A percentile compares a stretch with the other conserved stretches of the same genome.
phyloP scores from a whole-genome alignment of 2,113 vertebrate species.

The Bambusicola thoracicus region DNA sequence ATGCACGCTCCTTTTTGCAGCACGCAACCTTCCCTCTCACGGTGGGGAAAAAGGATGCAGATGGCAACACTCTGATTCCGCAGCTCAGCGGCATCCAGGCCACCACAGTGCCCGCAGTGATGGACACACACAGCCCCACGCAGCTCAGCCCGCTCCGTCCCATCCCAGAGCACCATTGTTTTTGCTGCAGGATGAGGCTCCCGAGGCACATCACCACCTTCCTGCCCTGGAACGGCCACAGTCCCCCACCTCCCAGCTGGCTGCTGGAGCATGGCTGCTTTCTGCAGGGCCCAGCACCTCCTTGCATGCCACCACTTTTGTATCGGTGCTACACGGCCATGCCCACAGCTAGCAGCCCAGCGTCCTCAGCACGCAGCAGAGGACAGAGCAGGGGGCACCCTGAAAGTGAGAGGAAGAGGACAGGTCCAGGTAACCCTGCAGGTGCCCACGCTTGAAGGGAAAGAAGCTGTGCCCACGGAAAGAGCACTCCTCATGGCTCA shows the following conservation, averaged over 20 bases:
- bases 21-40: neutral
- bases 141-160: neutral
- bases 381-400: neutral
- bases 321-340: neutral
- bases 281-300: neutral
- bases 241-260: neutral
- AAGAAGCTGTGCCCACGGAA: fast-evolving
- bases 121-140: neutral
- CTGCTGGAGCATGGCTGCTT: neutral
- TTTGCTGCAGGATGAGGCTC: neutral
- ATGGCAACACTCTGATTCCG: neutral
- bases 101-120: neutral
- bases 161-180: neutral
- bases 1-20: neutral
- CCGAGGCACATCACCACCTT: neutral
- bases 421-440: neutral
- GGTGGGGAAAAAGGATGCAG: neutral
- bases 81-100: fast-evolving
- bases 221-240: fast-evolving
- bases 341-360: neutral
- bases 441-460: neutral
- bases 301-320: neutral
- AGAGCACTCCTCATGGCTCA: fast-evolving
- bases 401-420: neutral
- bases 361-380: neutral